Evolutionary conservation across 1,140 invertebrate genomes (phyloP).

Genomic region (Ooceraea biroi): DNA sequence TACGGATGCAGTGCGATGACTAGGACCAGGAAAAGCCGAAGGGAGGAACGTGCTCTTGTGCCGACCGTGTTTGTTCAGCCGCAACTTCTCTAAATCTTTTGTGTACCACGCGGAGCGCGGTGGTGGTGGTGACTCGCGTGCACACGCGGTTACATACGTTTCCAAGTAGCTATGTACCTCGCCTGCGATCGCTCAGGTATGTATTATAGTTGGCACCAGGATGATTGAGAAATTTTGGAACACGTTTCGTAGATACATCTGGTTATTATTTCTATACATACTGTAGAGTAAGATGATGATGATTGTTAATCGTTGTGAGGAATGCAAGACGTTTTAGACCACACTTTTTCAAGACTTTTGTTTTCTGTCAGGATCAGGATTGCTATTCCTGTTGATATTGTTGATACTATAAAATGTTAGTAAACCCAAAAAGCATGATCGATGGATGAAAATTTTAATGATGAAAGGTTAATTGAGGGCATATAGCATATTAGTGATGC

Average conservation of each 20-base stretch:
- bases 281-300: not conserved
- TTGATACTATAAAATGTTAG: too few species aligned
- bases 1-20: too few species aligned
- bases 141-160: constrained; percentile 72
- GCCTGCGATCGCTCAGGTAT: not conserved
- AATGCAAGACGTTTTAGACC: too few species aligned
- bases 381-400: too few species aligned
- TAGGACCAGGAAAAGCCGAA: constrained; percentile 71
- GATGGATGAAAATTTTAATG: too few species aligned
- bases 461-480: too few species aligned
- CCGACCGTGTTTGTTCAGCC: constrained; percentile 80
- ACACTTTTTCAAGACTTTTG: too few species aligned
- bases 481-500: too few species aligned
- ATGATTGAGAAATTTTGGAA: not conserved
- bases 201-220: not conserved
- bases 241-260: not conserved
- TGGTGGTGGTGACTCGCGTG: constrained; percentile 65
- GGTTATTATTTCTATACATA: not conserved
- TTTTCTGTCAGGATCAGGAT: too few species aligned
- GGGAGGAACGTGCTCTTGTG: constrained; percentile 74
- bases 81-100: constrained; percentile 83
- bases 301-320: too few species aligned
- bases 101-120: constrained; percentile 70
- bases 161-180: constrained; percentile 64
- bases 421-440: too few species aligned